These are phyloP conservation scores for Myopa testacea DNA, from an alignment of 2,888 invertebrate species.

Conservation along the genomic window DNA sequence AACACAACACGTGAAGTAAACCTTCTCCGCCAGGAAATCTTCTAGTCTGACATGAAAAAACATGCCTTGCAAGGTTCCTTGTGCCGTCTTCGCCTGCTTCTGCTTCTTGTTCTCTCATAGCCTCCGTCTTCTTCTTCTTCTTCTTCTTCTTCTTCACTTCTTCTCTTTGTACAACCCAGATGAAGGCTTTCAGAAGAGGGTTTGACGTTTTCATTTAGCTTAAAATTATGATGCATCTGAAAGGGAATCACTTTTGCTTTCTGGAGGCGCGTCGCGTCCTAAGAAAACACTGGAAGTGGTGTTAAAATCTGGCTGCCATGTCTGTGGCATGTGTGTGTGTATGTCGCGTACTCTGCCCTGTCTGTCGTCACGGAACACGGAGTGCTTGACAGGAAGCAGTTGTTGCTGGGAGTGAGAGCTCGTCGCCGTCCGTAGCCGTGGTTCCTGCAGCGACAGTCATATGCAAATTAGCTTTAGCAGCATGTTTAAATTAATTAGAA, in stretches of 20 bases:
- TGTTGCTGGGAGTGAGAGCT: conserved; percentile 1
- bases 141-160: background rate
- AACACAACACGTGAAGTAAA: background rate
- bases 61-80: background rate
- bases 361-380: conserved; percentile 4
- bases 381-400: conserved; percentile 25
- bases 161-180: background rate
- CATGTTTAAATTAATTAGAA: conserved; percentile 45
- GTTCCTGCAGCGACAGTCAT: conserved; percentile 44
- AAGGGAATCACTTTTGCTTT: conserved; percentile 38
- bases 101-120: background rate
- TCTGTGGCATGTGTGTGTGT: background rate
- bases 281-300: conserved; percentile 26
- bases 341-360: background rate
- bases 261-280: conserved; percentile 15
- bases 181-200: conserved; percentile 9
- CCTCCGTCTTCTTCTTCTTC: background rate
- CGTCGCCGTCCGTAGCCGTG: background rate
- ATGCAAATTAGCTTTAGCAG: conserved; percentile 44
- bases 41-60: background rate
- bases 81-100: background rate
- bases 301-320: conserved; percentile 8
- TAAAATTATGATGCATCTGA: conserved; percentile 27
- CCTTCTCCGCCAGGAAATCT: background rate
- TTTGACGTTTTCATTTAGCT: conserved; percentile 24